Base-by-base conservation (phyloP, 2,888 invertebrate genomes). In the Aromia moschata region DNA sequence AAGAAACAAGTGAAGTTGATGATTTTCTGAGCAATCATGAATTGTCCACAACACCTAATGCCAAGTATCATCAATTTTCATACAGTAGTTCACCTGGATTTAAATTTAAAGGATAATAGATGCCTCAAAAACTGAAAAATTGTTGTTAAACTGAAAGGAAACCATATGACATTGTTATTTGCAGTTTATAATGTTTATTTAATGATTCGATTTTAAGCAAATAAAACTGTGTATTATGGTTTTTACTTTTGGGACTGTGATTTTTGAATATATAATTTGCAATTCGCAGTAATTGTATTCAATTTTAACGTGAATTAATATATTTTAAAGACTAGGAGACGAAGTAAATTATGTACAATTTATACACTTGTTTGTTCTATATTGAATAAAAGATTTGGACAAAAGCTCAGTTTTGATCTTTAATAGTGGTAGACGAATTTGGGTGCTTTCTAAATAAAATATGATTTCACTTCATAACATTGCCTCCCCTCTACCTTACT, bases 1-100 rank as follows among this genome's bases (percentile, higher is more conserved):
- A 65, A 44, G 73, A 74, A 10, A 61, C 64, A 25, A 68, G 71
- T 9, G 74, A 76, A 14, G 64, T 60, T 14, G 77, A 79, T 54
- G 77, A 77, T 64, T 78, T 78, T 58, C 58, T 78, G 30, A 72
- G 73, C 40, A 68, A 65, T 53, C 60, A 62, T n/a, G 69, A 74
- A 20, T 30, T 63, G n/a, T 62, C 69, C 1, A 60, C 62, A 16
- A 53, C 68, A 11, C 56, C 62, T 38, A 66, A 68, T 11, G 58
- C 64, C 20, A 60, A 64, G 36, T 51, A 64, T 0, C 71, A 70
- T 44, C 73, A 73, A 58, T 82, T 81, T 72, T 79, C 79, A 0
- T 82, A 82, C 69, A 79, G 82, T 3, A 76, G 78, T 44, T 83
- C 83, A 1, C 82, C 83, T 5, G 83, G 83, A 5, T 83, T 82